Evolutionary conservation across 2,888 invertebrate genomes (phyloP).

Genomic region (Acanthosepion esculentum): DNA sequence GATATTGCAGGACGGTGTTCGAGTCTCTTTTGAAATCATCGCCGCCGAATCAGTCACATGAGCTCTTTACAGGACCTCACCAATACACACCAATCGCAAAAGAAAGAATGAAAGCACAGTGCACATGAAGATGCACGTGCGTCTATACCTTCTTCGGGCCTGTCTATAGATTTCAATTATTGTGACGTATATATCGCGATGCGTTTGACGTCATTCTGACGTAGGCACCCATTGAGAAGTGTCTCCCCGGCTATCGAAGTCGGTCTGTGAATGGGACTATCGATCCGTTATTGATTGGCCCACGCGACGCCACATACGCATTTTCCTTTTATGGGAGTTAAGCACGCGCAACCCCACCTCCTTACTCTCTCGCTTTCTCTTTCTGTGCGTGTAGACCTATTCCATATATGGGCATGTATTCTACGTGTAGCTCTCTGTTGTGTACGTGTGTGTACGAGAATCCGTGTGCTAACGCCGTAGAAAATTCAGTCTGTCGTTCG

Average conservation of each 20-base stretch:
- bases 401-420: slow-evolving; percentile 4
- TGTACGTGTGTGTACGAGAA: neutral
- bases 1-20: neutral
- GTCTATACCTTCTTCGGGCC: neutral
- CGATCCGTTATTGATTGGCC: neutral
- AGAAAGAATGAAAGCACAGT: too few relatives aligned
- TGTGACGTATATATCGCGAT: neutral
- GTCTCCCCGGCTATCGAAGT: neutral
- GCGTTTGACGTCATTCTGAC: slow-evolving; percentile 14
- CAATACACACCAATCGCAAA: neutral
- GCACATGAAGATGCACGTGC: neutral
- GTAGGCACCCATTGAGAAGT: neutral
- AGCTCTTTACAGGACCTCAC: neutral
- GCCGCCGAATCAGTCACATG: too few relatives aligned
- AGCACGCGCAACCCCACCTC: neutral
- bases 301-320: neutral
- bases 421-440: neutral
- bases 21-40: too few relatives aligned
- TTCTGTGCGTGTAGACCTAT: neutral
- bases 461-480: neutral
- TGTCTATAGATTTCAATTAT: neutral
- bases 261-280: neutral
- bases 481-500: neutral
- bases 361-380: neutral
- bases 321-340: neutral